Evolutionary conservation across 1,140 invertebrate genomes (phyloP).

Genomic region (Spodoptera frugiperda): DNA sequence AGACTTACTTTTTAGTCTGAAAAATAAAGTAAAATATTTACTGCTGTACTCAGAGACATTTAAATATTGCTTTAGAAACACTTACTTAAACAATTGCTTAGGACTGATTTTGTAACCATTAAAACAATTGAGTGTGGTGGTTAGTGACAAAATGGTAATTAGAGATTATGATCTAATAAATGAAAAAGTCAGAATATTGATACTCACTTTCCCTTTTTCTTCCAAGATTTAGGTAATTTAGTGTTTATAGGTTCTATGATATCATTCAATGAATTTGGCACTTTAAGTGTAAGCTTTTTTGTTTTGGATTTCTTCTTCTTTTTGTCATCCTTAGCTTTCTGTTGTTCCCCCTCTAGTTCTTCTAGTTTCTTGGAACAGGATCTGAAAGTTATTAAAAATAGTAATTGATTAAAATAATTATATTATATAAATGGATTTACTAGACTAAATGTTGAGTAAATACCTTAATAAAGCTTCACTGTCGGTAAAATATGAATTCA

Average conservation of each 20-base stretch:
- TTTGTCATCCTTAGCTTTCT: conserved; percentile 79
- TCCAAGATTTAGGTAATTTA: conserved; percentile 78
- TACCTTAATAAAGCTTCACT: conserved; percentile 86
- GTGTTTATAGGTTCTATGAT: conserved; percentile 69
- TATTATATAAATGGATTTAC: no score
- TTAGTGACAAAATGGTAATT: no score
- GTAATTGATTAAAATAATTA: conserved; percentile 12
- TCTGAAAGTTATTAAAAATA: conserved; percentile 65
- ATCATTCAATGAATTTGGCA: conserved; percentile 77
- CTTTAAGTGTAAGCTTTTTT: conserved; percentile 82
- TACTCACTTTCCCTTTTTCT: conserved; percentile 85
- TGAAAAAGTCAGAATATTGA: neutral
- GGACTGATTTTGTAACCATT: no score
- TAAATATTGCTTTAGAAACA: no score
- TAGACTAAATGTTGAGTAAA: neutral
- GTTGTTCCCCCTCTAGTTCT: conserved; percentile 81
- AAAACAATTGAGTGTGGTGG: no score
- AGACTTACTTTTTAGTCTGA: conserved; percentile 78
- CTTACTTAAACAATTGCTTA: no score
- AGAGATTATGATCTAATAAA: neutral
- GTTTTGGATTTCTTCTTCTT: conserved; percentile 84
- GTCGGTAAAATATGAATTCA: conserved; percentile 85
- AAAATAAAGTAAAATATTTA: conserved; percentile 54
- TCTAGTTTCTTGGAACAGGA: conserved; percentile 87
- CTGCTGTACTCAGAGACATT: no score